Evolutionary conservation across 1,140 invertebrate genomes (phyloP), one percentile per base, ranked within the genome.

Genomic region (Capitella teleta): DNA sequence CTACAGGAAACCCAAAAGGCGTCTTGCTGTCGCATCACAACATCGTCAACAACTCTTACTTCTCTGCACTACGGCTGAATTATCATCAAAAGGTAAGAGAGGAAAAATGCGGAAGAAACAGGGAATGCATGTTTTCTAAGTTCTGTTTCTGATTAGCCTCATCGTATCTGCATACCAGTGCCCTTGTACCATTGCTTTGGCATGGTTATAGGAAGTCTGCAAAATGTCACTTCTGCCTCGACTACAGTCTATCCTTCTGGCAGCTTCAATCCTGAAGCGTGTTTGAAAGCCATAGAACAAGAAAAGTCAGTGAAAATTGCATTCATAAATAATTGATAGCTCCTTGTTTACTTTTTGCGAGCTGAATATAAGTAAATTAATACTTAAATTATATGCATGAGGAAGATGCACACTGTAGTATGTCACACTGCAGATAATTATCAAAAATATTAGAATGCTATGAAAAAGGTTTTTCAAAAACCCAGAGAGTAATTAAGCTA

Each of bases 151-250:
- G n/a, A n/a, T n/a, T n/a, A n/a, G n/a, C n/a, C n/a, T n/a, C n/a
- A n/a, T n/a, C 30, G 30, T 10, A 32, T 32, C 30, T 8, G 8
- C 30, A 59, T 84, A 0, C 82, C 90, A 67, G 85, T 88, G 1
- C 93, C 93, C 0, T 75, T 95, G 10, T 98, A 95, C 64, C 94
- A 98, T 65, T 89, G 84, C 14, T 90, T 86, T 65, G 92, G 88
- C 0, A 81, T 83, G 26, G 76, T 85, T 0, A 73, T 84, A 28
- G 87, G 83, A 0, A 70, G 82, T 43, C 57, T 87, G 0, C 66
- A 62, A 1, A 69, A 76, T 14, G 46, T 86, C 0, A 75, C 82
- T 41, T 72, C 79, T 61, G 86, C 60, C 32, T 47, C 57, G 3
- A 56, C 54, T 2, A 51, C 59, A 45, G 60, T 69, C 5, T 63